These are phyloP conservation scores for Nomia melanderi DNA, from an alignment of 1,140 invertebrate genomes.

Conservation along the genomic window DNA sequence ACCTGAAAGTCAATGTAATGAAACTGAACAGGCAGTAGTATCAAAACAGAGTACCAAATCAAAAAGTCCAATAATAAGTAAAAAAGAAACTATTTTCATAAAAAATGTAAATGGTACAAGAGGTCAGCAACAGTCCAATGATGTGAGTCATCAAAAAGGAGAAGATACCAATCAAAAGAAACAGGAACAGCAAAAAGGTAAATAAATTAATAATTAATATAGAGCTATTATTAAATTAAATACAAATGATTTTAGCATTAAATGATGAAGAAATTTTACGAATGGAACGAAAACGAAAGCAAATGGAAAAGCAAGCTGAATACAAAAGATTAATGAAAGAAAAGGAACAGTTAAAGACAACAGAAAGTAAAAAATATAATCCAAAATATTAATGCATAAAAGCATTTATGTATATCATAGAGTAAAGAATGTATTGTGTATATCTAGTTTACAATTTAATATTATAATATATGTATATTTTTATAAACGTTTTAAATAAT, in stretches of 20 bases:
- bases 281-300: slow-evolving; percentile 47
- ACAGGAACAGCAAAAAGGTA: slow-evolving; percentile 11
- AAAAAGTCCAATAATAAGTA: neutral
- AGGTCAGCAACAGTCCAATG: neutral
- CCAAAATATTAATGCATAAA: slow-evolving; percentile 35
- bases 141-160: neutral
- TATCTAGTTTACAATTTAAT: neutral
- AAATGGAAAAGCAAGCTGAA: slow-evolving; percentile 46
- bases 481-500: neutral
- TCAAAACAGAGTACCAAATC: neutral
- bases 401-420: neutral
- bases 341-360: neutral
- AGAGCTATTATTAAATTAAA: neutral
- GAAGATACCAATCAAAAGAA: neutral
- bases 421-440: neutral
- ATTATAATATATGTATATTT: neutral
- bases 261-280: slow-evolving; percentile 16
- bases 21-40: neutral
- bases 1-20: neutral
- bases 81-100: neutral
- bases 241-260: slow-evolving; percentile 21
- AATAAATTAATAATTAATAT: neutral
- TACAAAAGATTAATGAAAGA: slow-evolving; percentile 48
- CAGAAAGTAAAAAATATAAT: slow-evolving; percentile 18
- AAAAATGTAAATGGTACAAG: neutral